These are phyloP conservation scores for Lepas anatifera DNA, from an alignment of 2,888 invertebrate genomes.

Conservation along the genomic window DNA sequence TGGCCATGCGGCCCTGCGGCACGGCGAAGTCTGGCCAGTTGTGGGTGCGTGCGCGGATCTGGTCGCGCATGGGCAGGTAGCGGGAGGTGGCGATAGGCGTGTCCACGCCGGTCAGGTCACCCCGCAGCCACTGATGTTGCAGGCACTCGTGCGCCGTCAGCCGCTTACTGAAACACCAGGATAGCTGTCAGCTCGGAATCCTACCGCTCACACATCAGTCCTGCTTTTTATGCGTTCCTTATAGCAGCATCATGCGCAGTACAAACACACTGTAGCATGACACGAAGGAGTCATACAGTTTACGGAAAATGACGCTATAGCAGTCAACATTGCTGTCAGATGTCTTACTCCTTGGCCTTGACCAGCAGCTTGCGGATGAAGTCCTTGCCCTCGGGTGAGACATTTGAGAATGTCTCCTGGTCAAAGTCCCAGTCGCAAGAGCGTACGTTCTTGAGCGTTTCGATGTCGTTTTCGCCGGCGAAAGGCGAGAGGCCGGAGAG, in stretches of 20 bases:
- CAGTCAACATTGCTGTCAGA: too few species aligned
- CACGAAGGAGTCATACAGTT: too few species aligned
- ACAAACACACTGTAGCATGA: too few species aligned
- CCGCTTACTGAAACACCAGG: constrained; percentile 55
- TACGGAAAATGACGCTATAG: too few species aligned
- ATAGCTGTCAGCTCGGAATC: not conserved
- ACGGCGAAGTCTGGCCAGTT: constrained; percentile 71
- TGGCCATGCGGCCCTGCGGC: constrained; percentile 91
- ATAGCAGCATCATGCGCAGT: too few species aligned
- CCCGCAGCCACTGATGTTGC: constrained; percentile 87
- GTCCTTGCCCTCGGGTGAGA: constrained; percentile 95
- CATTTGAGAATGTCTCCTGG: constrained; percentile 80
- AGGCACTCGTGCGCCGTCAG: constrained; percentile 98
- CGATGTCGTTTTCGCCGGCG: constrained; percentile 96
- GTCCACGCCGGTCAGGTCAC: constrained; percentile 63
- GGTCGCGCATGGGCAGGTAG: constrained; percentile 76
- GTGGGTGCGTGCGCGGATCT: constrained; percentile 67
- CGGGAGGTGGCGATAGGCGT: constrained; percentile 66
- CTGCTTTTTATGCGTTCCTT: too few species aligned
- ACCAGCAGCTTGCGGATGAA: constrained; percentile 87
- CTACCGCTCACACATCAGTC: too few species aligned
- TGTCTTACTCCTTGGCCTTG: constrained; percentile 86
- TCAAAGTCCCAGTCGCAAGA: constrained; percentile 99
- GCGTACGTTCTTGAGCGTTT: constrained; percentile 95
- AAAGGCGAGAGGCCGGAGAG: constrained; percentile 97